Base-by-base conservation (phyloP, 2,888 invertebrate genomes). In the Helobdella robusta region DNA sequence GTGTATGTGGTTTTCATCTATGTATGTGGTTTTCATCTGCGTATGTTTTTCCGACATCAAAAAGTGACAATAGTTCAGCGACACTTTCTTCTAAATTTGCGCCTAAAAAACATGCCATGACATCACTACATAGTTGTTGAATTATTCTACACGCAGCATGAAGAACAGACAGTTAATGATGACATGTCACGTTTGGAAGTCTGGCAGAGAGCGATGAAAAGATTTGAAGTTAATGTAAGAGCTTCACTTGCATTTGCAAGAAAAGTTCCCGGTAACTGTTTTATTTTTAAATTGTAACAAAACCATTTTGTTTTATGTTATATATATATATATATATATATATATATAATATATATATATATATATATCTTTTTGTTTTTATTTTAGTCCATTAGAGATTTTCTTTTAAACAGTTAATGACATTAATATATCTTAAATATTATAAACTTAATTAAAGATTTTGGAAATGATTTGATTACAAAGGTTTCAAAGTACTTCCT, bases 401-500 rank as follows among this genome's bases (percentile, higher is more conserved):
- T n/a, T n/a, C n/a, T n/a, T n/a, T n/a, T n/a, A n/a, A n/a, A n/a
- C n/a, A n/a, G n/a, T n/a, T n/a, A n/a, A n/a, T n/a, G n/a, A n/a
- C n/a, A n/a, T n/a, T n/a, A n/a, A n/a, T n/a, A n/a, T n/a, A n/a
- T n/a, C n/a, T n/a, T n/a, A n/a, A n/a, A n/a, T n/a, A n/a, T n/a
- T n/a, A n/a, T n/a, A n/a, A n/a, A n/a, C n/a, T n/a, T n/a, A n/a
- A n/a, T n/a, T n/a, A n/a, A n/a, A n/a, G n/a, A n/a, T n/a, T n/a
- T n/a, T n/a, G n/a, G n/a, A n/a, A n/a, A n/a, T n/a, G n/a, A n/a
- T n/a, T n/a, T n/a, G n/a, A n/a, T n/a, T n/a, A n/a, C n/a, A 28
- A 56, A 56, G 56, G 56, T 6, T 56, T 56, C 32, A 56, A 30
- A 56, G 32, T 30, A 30, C 32, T 56, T 28, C 56, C 56, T 5